Evolutionary conservation across 1,140 invertebrate genomes (phyloP).

Genomic region (Drosophila willistoni): DNA sequence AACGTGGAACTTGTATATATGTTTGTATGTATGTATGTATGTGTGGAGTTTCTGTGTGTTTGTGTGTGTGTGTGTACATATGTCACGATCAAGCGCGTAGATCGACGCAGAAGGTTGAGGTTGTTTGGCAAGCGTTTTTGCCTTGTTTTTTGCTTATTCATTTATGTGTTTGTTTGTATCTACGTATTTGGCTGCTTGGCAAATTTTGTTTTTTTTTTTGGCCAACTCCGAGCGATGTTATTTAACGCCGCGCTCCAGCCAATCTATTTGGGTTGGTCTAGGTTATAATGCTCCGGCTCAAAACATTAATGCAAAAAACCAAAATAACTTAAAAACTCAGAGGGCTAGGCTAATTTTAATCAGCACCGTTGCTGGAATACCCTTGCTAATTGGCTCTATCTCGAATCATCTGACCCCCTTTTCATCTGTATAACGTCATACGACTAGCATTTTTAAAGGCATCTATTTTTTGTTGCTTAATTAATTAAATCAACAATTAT

Average conservation of each 20-base stretch:
- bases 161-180: slow-evolving; percentile 46
- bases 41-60: slow-evolving; percentile 7
- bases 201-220: slow-evolving; percentile 32
- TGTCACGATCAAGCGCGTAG: slow-evolving; percentile 65
- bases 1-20: slow-evolving; percentile 47
- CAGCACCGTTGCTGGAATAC: not conserved
- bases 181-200: slow-evolving; percentile 34
- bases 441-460: too few relatives aligned
- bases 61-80: slow-evolving; percentile 28
- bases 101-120: slow-evolving; percentile 73
- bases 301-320: not conserved
- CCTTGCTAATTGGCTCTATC: not conserved
- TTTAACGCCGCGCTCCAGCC: slow-evolving; percentile 39
- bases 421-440: too few relatives aligned
- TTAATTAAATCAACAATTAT: too few relatives aligned
- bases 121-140: slow-evolving; percentile 60
- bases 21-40: not conserved
- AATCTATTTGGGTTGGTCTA: slow-evolving; percentile 66
- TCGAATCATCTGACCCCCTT: too few relatives aligned
- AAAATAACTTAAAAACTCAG: not conserved
- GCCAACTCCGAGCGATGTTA: slow-evolving; percentile 33
- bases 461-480: too few relatives aligned
- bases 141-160: slow-evolving; percentile 20
- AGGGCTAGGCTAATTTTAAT: not conserved
- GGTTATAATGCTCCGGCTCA: slow-evolving; percentile 50